A percentile compares a stretch with the other conserved stretches of the same genome.
phyloP scores from a whole-genome alignment of 2,113 vertebrate species.

The Trichechus manatus region DNA sequence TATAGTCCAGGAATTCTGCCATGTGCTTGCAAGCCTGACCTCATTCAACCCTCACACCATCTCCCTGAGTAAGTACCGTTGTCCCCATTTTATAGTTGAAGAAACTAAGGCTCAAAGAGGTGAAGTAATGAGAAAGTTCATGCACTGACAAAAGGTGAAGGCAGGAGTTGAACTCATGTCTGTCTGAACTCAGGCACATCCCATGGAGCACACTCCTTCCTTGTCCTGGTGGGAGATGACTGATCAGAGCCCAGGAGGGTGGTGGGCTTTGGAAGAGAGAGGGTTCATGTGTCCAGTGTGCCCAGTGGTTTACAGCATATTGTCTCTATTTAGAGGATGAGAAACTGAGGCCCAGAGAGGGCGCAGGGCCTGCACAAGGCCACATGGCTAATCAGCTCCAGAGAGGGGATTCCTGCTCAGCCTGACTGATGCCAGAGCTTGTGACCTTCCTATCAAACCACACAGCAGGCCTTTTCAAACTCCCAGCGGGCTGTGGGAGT shows the following conservation, averaged over 20 bases:
- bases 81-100: not conserved
- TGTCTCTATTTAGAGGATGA: not conserved
- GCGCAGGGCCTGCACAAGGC: not conserved
- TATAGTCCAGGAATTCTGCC: not conserved
- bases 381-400: not conserved
- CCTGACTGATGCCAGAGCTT: not conserved
- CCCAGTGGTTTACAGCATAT: fast-evolving
- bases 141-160: not conserved
- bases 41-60: fast-evolving
- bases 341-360: not conserved
- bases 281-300: fast-evolving
- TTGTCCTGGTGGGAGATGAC: not conserved
- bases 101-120: not conserved
- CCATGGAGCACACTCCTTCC: not conserved
- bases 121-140: not conserved
- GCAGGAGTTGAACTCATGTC: not conserved
- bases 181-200: not conserved
- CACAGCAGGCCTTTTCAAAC: not conserved
- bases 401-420: not conserved
- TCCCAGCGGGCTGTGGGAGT: fast-evolving
- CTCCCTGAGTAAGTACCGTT: fast-evolving
- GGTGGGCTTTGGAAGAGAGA: not conserved
- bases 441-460: not conserved
- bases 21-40: not conserved
- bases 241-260: not conserved